Percentiles rank a stretch among this genome's conserved stretches.
phyloP scores from a whole-genome alignment of 2,888 invertebrate species.

The Orchestes rusci region DNA sequence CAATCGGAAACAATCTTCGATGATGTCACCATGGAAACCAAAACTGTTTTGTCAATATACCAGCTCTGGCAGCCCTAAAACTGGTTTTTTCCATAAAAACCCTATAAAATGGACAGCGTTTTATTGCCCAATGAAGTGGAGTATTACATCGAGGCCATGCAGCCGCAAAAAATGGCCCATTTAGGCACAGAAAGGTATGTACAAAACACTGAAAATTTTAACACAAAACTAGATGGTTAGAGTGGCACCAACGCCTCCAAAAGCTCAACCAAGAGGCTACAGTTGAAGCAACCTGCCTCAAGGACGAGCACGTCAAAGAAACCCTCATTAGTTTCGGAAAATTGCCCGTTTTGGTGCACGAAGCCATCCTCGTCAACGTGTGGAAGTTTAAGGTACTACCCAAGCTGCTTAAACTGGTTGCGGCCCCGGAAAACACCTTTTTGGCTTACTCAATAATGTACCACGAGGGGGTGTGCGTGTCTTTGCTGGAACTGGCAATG shows the following conservation, averaged over 20 bases:
- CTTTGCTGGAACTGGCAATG: slow-evolving; percentile 73
- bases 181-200: slow-evolving; percentile 48
- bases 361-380: slow-evolving; percentile 73
- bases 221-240: slow-evolving; percentile 58
- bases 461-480: slow-evolving; percentile 57
- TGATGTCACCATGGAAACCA: too few relatives aligned
- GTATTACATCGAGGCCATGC: slow-evolving; percentile 64
- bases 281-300: slow-evolving; percentile 66
- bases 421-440: slow-evolving; percentile 63
- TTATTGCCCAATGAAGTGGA: slow-evolving; percentile 66
- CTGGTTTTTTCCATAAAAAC: too few relatives aligned
- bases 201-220: neutral
- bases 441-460: slow-evolving; percentile 58
- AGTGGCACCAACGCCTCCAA: slow-evolving; percentile 74
- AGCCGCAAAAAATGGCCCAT: slow-evolving; percentile 56
- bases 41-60: too few relatives aligned
- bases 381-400: slow-evolving; percentile 83
- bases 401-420: slow-evolving; percentile 60
- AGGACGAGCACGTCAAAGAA: slow-evolving; percentile 82
- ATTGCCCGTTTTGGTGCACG: slow-evolving; percentile 69
- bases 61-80: too few relatives aligned
- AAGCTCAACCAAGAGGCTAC: slow-evolving; percentile 85
- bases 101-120: slow-evolving; percentile 49
- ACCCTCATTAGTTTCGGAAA: slow-evolving; percentile 67
- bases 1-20: too few relatives aligned